A percentile compares a stretch with the other conserved stretches of the same genome.
Conservation (phyloP, 2,888 invertebrate genomes). For the Matsumyia berberina region DNA sequence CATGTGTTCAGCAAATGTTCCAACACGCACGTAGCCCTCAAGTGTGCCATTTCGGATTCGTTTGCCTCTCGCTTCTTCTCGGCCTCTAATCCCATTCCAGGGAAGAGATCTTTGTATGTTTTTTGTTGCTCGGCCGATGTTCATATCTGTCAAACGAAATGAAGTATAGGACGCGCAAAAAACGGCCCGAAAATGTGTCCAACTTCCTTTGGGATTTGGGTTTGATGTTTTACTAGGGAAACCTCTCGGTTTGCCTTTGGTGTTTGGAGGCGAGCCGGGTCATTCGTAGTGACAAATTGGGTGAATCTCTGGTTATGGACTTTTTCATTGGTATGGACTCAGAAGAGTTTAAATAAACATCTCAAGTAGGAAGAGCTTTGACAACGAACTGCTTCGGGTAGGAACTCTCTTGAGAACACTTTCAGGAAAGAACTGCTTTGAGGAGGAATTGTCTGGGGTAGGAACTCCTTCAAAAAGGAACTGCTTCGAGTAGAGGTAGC, state of each 20-base stretch:
- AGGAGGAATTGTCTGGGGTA: background rate
- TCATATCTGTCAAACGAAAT: conserved; percentile 68
- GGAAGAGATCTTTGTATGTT: conserved; percentile 28
- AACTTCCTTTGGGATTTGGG: conserved; percentile 64
- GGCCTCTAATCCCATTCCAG: conserved; percentile 24
- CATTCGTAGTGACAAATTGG: conserved; percentile 50
- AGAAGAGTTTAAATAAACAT: too few relatives aligned
- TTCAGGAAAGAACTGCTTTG: too few relatives aligned
- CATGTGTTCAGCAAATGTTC: conserved; percentile 75
- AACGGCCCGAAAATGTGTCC: conserved; percentile 14
- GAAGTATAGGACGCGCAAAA: conserved; percentile 52
- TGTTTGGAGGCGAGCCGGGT: background rate
- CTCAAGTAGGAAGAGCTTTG: background rate
- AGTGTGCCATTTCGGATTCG: conserved; percentile 66
- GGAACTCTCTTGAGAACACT: background rate
- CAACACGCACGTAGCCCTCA: conserved; percentile 22
- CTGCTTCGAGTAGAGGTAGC: too few relatives aligned
- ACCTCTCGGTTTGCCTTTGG: conserved; percentile 27
- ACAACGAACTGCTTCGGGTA: background rate
- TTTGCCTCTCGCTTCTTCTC: background rate
- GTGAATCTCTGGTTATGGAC: too few relatives aligned
- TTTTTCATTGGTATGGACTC: too few relatives aligned
- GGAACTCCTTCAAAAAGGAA: too few relatives aligned
- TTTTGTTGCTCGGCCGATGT: conserved; percentile 57
- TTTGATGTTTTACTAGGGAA: conserved; percentile 67